Base-by-base conservation (phyloP, 2,113 vertebrate genomes). In the Centrocercus urophasianus region DNA sequence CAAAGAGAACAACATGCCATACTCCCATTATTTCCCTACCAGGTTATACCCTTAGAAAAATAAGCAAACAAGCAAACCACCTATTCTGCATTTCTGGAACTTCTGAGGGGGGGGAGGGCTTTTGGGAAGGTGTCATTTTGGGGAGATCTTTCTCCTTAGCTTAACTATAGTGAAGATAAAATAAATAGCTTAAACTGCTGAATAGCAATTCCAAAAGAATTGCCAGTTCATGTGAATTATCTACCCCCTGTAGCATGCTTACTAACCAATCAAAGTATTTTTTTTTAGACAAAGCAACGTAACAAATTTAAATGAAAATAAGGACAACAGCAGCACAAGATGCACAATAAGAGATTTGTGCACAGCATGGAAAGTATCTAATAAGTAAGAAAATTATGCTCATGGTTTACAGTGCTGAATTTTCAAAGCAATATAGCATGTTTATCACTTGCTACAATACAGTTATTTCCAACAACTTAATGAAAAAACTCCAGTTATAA, bases 301-400 rank as follows among this genome's bases (percentile, higher is more conserved):
- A 93, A 91, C 86, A 97, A 97, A 97, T 97, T 89, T 85, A 96
- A 97, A 96, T 92, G 83, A 90, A 95, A 97, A 96, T 78, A 96
- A 81, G 81, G 73, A 89, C 86, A 91, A 47, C n/a, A 32, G 73
- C 83, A 93, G 63, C 47, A 86, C 34, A 96, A 85, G 77, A 93
- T 78, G 91, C 64, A 63, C 94, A 92, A 65, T 90, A 86, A 85
- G 88, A 96, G 34, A 92, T 95, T 56, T 97, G 94, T 95, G 95
- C 90, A 74, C 79, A 88, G 92, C 96, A 95, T 78, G 79, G 86
- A 56, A 95, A 97, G 64, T 66, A 93, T 86, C 96, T 94, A 92
- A 85, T 93, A 95, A 96, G 70, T 88, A 93, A 78, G 74, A 95
- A 96, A 96, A 97, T 93, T 76, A 95, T 63, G 60, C 66, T 88